These are phyloP conservation scores for Rhagologus leucostigma DNA, from an alignment of 2,113 vertebrate species.

Conservation along the genomic window DNA sequence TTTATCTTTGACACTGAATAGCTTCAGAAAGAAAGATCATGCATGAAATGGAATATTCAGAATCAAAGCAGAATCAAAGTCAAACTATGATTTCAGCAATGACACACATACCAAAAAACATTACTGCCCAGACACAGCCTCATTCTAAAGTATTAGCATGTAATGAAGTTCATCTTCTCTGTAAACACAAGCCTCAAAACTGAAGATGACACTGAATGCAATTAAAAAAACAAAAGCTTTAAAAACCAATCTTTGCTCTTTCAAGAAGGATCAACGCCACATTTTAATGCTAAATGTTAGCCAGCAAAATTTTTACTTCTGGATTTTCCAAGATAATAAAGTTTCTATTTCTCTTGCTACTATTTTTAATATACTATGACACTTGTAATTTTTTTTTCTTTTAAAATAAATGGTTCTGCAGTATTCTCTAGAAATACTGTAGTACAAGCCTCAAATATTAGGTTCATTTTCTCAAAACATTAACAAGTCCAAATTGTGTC, in stretches of 20 bases:
- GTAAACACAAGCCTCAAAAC: not conserved
- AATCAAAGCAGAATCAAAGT: not conserved
- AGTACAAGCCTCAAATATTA: not conserved
- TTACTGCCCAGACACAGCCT: not conserved
- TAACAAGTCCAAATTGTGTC: not conserved
- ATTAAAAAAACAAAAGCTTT: not conserved
- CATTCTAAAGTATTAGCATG: not conserved
- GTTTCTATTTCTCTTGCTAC: not conserved
- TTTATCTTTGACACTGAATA: not conserved
- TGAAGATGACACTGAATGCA: not conserved
- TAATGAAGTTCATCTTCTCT: not conserved
- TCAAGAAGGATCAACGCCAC: not conserved
- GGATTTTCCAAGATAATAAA: not conserved
- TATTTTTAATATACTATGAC: not conserved
- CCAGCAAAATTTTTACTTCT: not conserved
- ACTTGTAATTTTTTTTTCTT: not conserved
- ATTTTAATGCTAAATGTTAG: not conserved
- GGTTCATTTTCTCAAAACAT: not conserved
- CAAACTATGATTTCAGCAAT: not conserved
- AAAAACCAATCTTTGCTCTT: not conserved
- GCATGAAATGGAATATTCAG: not conserved
- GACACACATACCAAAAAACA: not conserved
- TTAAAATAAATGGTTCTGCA: not conserved
- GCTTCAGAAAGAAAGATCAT: not conserved
- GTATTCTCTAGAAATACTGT: not conserved